Conservation (phyloP, 2,888 invertebrate genomes). For the Cremastinae sp. region DNA sequence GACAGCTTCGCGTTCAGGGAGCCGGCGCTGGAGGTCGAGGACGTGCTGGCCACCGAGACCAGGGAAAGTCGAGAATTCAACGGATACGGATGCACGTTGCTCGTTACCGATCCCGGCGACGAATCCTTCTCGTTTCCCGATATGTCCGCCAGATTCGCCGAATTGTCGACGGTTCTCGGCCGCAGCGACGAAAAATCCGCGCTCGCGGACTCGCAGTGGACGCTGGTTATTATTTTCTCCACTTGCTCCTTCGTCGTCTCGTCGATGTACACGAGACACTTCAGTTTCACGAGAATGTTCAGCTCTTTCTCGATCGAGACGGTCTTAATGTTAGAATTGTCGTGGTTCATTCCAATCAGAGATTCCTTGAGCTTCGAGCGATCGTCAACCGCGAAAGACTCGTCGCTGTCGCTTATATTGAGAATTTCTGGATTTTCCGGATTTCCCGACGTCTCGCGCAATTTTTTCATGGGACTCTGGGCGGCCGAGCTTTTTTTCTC, state of each 20-base stretch:
- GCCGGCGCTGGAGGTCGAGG: slow-evolving; percentile 75
- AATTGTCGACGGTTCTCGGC: slow-evolving; percentile 69
- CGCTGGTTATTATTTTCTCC: slow-evolving; percentile 70
- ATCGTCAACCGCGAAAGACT: slow-evolving; percentile 67
- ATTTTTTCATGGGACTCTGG: slow-evolving; percentile 34
- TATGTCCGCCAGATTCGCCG: slow-evolving; percentile 73
- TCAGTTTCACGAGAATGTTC: slow-evolving; percentile 70
- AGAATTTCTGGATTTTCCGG: slow-evolving; percentile 64
- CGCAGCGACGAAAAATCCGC: slow-evolving; percentile 58
- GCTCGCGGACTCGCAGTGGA: slow-evolving; percentile 69
- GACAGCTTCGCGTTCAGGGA: slow-evolving; percentile 69
- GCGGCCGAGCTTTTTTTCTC: slow-evolving; percentile 34
- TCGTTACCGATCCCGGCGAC: slow-evolving; percentile 75
- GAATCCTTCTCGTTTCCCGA: slow-evolving; percentile 75
- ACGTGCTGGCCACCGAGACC: slow-evolving; percentile 72
- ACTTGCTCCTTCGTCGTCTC: slow-evolving; percentile 72
- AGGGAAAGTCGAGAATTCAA: slow-evolving; percentile 71
- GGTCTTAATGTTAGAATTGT: slow-evolving; percentile 61
- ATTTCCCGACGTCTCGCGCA: not conserved
- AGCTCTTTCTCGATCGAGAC: slow-evolving; percentile 72
- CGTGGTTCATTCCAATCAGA: slow-evolving; percentile 44
- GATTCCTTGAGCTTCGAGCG: slow-evolving; percentile 62
- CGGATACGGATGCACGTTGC: slow-evolving; percentile 69
- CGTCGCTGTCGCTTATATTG: slow-evolving; percentile 74
- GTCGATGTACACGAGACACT: slow-evolving; percentile 73